These are phyloP conservation scores for Taeniopygia guttata DNA, from an alignment of 2,797 vertebrate species.

Conservation along the genomic window DNA sequence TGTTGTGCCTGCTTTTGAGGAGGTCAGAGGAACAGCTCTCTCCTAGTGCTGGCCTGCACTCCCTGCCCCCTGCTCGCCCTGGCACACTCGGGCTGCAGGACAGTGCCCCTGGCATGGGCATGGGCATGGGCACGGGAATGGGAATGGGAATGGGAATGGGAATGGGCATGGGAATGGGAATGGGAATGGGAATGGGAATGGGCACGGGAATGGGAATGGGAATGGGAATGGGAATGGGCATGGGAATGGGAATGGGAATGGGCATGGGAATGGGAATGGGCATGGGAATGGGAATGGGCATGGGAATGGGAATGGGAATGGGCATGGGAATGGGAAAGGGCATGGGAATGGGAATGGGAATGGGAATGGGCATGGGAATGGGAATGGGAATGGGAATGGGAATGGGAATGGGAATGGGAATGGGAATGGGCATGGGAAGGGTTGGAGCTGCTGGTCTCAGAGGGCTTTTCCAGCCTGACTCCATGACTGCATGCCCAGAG, in stretches of 20 bases:
- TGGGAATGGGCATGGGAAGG: neutral
- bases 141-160: too few species aligned
- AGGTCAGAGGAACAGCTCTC: fast-evolving
- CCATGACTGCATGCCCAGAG: neutral
- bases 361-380: neutral
- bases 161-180: neutral
- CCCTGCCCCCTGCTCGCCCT: neutral
- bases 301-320: neutral
- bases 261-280: neutral
- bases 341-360: too few species aligned
- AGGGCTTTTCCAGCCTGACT: neutral
- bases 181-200: neutral
- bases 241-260: neutral
- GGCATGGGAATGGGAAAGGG: neutral
- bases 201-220: too few species aligned
- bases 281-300: too few species aligned
- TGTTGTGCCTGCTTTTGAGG: neutral
- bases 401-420: neutral
- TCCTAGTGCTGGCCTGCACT: neutral
- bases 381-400: too few species aligned
- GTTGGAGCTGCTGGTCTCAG: neutral
- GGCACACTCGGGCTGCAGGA: neutral
- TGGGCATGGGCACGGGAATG: fast-evolving
- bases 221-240: too few species aligned
- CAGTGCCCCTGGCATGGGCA: neutral